phyloP scores from a whole-genome alignment of 2,888 invertebrate genomes.

The Eupithecia insigniata region DNA sequence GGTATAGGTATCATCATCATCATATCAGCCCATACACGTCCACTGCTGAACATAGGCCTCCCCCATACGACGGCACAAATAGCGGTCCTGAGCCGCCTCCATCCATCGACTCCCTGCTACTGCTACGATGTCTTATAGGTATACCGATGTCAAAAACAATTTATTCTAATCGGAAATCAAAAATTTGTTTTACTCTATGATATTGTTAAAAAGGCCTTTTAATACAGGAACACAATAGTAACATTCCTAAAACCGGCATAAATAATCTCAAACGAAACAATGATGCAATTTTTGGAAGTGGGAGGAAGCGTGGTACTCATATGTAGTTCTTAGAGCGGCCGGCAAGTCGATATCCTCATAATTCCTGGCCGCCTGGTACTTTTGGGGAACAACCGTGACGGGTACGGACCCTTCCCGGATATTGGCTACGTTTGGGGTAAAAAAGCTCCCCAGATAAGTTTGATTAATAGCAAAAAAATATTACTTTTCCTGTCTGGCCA shows the following conservation, averaged over 20 bases:
- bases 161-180: not conserved
- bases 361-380: constrained; percentile 35
- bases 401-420: constrained; percentile 22
- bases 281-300: not conserved
- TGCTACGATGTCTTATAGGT: too few relatives aligned
- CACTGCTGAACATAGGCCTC: too few relatives aligned
- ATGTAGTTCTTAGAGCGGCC: constrained; percentile 12
- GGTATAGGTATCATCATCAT: too few relatives aligned
- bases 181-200: not conserved
- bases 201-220: not conserved
- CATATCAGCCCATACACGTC: too few relatives aligned
- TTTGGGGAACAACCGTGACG: constrained; percentile 24
- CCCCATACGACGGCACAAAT: too few relatives aligned
- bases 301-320: not conserved
- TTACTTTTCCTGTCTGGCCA: not conserved
- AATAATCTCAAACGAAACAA: not conserved
- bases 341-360: constrained; percentile 24
- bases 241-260: not conserved
- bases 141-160: not conserved
- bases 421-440: not conserved
- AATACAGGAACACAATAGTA: not conserved
- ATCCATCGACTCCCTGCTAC: too few relatives aligned
- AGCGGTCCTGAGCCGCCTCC: too few relatives aligned
- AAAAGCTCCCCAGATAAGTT: not conserved
- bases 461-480: not conserved